Percentiles rank a stretch among this genome's conserved stretches.
phyloP scores from a whole-genome alignment of 1,140 invertebrate species.

The Plutomurus gul region DNA sequence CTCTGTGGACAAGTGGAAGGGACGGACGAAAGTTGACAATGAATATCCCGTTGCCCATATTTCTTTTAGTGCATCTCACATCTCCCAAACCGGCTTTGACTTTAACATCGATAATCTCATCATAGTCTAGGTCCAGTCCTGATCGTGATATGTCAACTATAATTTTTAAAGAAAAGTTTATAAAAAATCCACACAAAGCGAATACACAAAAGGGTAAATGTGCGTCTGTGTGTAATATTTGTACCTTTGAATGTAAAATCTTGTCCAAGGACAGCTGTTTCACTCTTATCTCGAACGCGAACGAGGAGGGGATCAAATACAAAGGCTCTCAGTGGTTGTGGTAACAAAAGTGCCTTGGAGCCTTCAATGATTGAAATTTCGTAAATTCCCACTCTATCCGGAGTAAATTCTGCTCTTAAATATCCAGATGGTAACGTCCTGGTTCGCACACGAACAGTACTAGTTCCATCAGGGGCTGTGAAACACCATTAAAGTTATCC shows the following conservation, averaged over 20 bases:
- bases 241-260: conserved; percentile 77
- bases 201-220: conserved; percentile 16
- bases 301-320: conserved; percentile 84
- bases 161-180: conserved; percentile 54
- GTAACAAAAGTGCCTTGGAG: conserved; percentile 41
- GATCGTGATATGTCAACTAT: conserved; percentile 71
- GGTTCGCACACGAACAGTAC: conserved; percentile 55
- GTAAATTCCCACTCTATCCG: conserved; percentile 67
- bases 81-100: conserved; percentile 65
- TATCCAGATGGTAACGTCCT: conserved; percentile 61
- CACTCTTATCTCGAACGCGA: conserved; percentile 74
- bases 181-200: not conserved
- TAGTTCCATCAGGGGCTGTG: conserved; percentile 64
- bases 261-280: conserved; percentile 76
- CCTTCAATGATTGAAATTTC: conserved; percentile 59
- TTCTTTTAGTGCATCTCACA: conserved; percentile 55
- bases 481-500: conserved; percentile 39
- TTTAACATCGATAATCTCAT: conserved; percentile 71
- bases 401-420: conserved; percentile 64
- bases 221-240: not conserved
- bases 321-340: conserved; percentile 71
- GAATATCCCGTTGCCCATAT: conserved; percentile 62
- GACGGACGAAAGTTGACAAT: conserved; percentile 84
- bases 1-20: conserved; percentile 76
- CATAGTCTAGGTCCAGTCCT: conserved; percentile 73